These are phyloP conservation scores for Amazona vittata DNA, from an alignment of 2,113 vertebrate genomes.

Conservation along the genomic window DNA sequence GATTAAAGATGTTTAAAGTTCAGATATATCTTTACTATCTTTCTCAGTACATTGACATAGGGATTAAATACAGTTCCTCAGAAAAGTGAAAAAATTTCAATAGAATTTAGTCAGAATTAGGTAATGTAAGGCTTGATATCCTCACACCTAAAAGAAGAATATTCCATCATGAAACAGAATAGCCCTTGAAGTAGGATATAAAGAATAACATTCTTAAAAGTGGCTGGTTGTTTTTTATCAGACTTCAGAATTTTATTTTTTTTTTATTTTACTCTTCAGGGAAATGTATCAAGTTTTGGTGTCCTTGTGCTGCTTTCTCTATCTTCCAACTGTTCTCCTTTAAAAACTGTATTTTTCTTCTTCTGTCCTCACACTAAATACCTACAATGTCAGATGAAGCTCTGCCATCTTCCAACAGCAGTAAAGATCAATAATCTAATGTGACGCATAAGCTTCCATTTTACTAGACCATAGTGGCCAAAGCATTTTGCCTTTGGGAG, in stretches of 20 bases:
- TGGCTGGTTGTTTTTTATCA: conserved; percentile 59
- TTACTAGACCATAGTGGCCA: background rate
- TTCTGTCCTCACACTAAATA: background rate
- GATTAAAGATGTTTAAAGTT: conserved; percentile 77
- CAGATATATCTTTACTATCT: conserved; percentile 75
- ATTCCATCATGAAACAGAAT: conserved; percentile 44
- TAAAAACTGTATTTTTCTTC: background rate
- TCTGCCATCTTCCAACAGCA: background rate
- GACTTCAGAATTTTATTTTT: background rate
- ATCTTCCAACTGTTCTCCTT: background rate
- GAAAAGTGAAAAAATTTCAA: conserved; percentile 70
- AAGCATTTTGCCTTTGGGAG: background rate
- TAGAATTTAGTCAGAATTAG: conserved; percentile 62
- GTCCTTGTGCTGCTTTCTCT: background rate
- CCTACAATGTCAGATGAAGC: background rate
- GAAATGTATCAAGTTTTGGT: background rate
- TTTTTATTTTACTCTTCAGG: background rate
- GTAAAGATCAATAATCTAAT: background rate
- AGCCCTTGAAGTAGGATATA: conserved; percentile 35
- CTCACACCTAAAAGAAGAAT: conserved; percentile 43
- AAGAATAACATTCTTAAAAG: conserved; percentile 48
- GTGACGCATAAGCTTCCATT: background rate
- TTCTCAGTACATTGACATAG: conserved; percentile 66
- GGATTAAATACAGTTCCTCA: conserved; percentile 72
- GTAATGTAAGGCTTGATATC: conserved; percentile 52